These are phyloP conservation scores for Eurytoma californica DNA, from an alignment of 2,888 invertebrate species.

Conservation along the genomic window DNA sequence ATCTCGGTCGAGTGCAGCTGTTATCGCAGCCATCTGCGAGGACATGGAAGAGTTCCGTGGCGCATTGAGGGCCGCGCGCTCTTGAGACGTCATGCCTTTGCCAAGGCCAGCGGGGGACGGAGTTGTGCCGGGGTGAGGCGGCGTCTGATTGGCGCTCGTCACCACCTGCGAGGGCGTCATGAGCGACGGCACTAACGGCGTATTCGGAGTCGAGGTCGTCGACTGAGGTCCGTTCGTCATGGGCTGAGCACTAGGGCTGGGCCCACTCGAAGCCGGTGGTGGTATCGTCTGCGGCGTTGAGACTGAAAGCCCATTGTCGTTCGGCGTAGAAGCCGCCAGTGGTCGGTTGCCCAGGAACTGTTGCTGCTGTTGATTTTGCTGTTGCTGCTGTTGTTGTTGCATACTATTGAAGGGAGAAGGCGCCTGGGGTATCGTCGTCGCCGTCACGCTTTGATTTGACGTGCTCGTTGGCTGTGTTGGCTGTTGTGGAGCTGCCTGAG, in stretches of 20 bases:
- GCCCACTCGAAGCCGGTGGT: conserved; percentile 71
- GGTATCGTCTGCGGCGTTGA: conserved; percentile 77
- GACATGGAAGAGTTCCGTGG: conserved; percentile 78
- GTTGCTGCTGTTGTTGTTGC: conserved; percentile 75
- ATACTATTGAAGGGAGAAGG: conserved; percentile 78
- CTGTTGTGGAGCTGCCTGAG: conserved; percentile 67
- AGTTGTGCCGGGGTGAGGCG: conserved; percentile 72
- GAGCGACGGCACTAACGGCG: conserved; percentile 76
- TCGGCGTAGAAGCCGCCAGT: conserved; percentile 69
- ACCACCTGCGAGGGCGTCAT: conserved; percentile 78
- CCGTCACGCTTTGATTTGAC: conserved; percentile 68
- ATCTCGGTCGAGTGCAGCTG: conserved; percentile 81
- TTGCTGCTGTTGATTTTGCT: conserved; percentile 77
- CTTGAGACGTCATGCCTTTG: conserved; percentile 77
- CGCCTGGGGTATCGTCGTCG: conserved; percentile 73
- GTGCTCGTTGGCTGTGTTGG: conserved; percentile 71
- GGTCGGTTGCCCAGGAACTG: conserved; percentile 74
- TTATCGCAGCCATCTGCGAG: conserved; percentile 85
- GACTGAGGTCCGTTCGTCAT: conserved; percentile 73
- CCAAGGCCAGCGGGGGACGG: conserved; percentile 76
- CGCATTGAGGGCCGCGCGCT: conserved; percentile 76
- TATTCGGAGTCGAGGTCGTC: conserved; percentile 72
- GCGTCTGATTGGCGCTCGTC: conserved; percentile 76
- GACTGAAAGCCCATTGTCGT: conserved; percentile 71
- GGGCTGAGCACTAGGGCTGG: conserved; percentile 69